These are phyloP conservation scores for Acrocyrtus sp. DNA, from an alignment of 2,888 invertebrate genomes.

Conservation along the genomic window DNA sequence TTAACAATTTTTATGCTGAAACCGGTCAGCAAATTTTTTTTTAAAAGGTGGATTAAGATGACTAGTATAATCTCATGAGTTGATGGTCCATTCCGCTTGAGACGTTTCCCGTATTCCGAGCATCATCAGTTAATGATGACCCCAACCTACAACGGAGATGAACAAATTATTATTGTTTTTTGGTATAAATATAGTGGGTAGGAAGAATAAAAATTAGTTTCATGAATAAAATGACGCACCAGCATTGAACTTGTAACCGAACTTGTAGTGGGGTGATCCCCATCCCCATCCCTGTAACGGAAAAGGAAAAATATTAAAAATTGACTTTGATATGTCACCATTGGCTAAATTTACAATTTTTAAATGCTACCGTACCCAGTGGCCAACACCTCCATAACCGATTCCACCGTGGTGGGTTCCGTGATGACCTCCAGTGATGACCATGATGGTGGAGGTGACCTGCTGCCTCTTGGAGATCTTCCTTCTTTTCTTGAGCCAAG, in stretches of 20 bases:
- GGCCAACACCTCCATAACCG: constrained; percentile 13
- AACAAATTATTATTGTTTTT: too few species aligned
- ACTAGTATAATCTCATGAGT: not conserved
- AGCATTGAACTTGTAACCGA: constrained; percentile 40
- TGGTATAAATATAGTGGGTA: not conserved
- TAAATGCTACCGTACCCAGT: constrained; percentile 6
- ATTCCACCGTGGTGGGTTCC: not conserved
- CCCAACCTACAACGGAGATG: constrained; percentile 19
- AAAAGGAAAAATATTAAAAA: not conserved
- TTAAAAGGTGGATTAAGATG: constrained; percentile 1
- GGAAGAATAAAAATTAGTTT: not conserved
- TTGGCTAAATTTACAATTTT: constrained; percentile 3
- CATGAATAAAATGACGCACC: constrained; percentile 10
- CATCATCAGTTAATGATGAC: constrained; percentile 4
- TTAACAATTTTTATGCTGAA: constrained; percentile 20
- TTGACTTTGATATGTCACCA: constrained; percentile 1
- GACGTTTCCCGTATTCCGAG: too few species aligned
- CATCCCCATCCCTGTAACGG: constrained; percentile 27
- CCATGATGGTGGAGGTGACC: constrained; percentile 30
- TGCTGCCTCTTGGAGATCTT: constrained; percentile 18
- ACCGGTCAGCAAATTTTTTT: constrained; percentile 22
- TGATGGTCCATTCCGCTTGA: not conserved
- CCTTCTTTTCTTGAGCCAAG: constrained; percentile 16
- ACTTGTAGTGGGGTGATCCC: constrained; percentile 30
- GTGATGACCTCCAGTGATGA: constrained; percentile 2